Percentiles rank a stretch among this genome's conserved stretches.
Conservation (phyloP, 2,797 vertebrate genomes). For the Sorex maritimensis region DNA sequence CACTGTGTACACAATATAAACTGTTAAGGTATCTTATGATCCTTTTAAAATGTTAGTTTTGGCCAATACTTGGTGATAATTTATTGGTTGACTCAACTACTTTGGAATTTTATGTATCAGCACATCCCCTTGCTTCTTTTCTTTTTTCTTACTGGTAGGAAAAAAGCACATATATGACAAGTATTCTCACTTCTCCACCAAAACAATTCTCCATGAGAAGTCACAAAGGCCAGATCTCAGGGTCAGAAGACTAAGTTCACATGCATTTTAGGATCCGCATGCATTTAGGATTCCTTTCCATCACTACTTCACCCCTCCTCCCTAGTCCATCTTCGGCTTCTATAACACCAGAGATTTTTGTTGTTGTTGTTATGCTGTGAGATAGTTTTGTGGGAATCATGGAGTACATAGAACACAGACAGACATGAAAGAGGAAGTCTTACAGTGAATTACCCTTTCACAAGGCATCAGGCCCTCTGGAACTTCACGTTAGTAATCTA, state of each 20-base stretch:
- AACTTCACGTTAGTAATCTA: conserved; percentile 80
- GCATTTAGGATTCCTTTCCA: neutral
- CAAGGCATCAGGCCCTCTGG: conserved; percentile 71
- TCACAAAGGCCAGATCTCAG: neutral
- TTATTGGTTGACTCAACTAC: too few relatives aligned
- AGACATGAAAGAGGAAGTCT: conserved; percentile 66
- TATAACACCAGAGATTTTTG: neutral
- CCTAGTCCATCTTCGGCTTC: neutral
- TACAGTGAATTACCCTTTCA: conserved; percentile 79
- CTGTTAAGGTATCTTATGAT: too few relatives aligned
- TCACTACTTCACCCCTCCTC: neutral
- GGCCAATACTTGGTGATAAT: too few relatives aligned
- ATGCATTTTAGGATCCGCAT: neutral
- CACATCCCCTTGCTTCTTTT: too few relatives aligned
- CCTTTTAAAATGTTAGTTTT: too few relatives aligned
- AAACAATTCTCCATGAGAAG: neutral
- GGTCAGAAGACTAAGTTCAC: too few relatives aligned
- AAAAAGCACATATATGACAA: neutral
- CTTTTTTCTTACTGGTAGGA: neutral
- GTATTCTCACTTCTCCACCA: neutral
- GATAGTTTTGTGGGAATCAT: conserved; percentile 45
- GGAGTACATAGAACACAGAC: conserved; percentile 41
- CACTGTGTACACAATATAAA: too few relatives aligned
- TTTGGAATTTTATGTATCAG: too few relatives aligned
- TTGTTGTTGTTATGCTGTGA: neutral